These are phyloP conservation scores for Mormoops blainvillei DNA, from an alignment of 2,113 vertebrate species.

Conservation along the genomic window DNA sequence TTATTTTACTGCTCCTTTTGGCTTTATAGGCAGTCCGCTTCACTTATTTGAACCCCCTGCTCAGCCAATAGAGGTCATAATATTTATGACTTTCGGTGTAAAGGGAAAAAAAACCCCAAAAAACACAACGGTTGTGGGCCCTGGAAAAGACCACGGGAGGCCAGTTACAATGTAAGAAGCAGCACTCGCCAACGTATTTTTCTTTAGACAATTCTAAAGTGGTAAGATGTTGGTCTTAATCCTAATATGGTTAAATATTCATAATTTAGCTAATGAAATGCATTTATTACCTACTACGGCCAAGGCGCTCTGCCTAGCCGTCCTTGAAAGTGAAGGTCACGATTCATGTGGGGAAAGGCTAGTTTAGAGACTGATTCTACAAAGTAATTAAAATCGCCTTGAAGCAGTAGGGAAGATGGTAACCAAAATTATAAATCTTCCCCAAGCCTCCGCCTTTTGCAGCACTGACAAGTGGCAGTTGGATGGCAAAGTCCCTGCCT, in stretches of 20 bases:
- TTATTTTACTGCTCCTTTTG: neutral
- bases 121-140: neutral
- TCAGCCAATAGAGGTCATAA: neutral
- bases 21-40: neutral
- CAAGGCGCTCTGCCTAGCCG: neutral
- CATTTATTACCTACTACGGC: neutral
- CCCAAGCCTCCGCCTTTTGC: constrained; percentile 29
- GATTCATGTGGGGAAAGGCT: neutral
- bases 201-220: neutral
- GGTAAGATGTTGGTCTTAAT: neutral
- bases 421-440: constrained; percentile 51
- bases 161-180: neutral
- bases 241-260: neutral
- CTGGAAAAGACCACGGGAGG: neutral
- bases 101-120: neutral
- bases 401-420: constrained; percentile 50
- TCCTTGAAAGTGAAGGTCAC: constrained; percentile 58
- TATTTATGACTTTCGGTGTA: neutral
- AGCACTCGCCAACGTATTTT: neutral
- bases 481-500: neutral
- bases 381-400: constrained; percentile 66
- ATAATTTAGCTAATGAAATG: neutral
- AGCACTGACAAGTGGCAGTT: constrained; percentile 35
- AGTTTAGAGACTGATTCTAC: constrained; percentile 20
- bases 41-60: neutral